Evolutionary conservation across 2,888 invertebrate species (phyloP).

Genomic region (Drosophila cyrtoloma): DNA sequence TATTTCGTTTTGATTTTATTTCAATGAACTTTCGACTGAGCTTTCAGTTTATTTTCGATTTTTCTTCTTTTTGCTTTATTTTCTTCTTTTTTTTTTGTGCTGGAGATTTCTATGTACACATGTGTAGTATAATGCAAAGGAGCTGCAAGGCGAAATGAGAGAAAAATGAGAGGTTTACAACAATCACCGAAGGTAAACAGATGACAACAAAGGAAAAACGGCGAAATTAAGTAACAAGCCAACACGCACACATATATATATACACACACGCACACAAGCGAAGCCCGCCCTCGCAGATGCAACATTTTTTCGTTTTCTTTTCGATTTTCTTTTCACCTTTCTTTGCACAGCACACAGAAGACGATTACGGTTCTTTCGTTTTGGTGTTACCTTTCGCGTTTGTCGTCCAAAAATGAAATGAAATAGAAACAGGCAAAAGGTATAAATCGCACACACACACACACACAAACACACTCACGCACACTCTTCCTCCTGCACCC

Average conservation of each 20-base stretch:
- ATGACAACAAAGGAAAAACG: slow-evolving; percentile 49
- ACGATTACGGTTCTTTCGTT: slow-evolving; percentile 75
- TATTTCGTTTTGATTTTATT: slow-evolving; percentile 39
- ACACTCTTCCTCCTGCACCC: slow-evolving; percentile 11
- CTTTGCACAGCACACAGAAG: slow-evolving; percentile 46
- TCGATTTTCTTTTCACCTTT: slow-evolving; percentile 53
- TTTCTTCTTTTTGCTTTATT: slow-evolving; percentile 18
- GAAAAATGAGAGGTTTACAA: slow-evolving; percentile 14
- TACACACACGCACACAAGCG: slow-evolving; percentile 16
- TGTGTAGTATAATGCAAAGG: slow-evolving; percentile 35
- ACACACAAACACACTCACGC: not conserved
- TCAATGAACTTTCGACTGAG: slow-evolving; percentile 41
- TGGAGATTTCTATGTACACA: slow-evolving; percentile 40
- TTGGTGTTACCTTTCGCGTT: slow-evolving; percentile 67
- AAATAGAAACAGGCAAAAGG: slow-evolving; percentile 59
- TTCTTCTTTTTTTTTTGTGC: slow-evolving; percentile 17
- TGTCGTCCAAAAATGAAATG: slow-evolving; percentile 58
- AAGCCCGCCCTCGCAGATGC: slow-evolving; percentile 55
- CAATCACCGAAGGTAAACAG: slow-evolving; percentile 41
- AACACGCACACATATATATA: slow-evolving; percentile 26
- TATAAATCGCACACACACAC: slow-evolving; percentile 49
- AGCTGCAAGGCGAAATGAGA: slow-evolving; percentile 37
- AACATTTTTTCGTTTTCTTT: slow-evolving; percentile 51
- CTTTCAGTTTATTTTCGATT: slow-evolving; percentile 40
- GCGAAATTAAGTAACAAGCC: slow-evolving; percentile 59